Percentiles rank a stretch among this genome's conserved stretches.
Evolutionary conservation across 2,113 vertebrate species (phyloP).

Genomic region (Phyllostomus discolor): DNA sequence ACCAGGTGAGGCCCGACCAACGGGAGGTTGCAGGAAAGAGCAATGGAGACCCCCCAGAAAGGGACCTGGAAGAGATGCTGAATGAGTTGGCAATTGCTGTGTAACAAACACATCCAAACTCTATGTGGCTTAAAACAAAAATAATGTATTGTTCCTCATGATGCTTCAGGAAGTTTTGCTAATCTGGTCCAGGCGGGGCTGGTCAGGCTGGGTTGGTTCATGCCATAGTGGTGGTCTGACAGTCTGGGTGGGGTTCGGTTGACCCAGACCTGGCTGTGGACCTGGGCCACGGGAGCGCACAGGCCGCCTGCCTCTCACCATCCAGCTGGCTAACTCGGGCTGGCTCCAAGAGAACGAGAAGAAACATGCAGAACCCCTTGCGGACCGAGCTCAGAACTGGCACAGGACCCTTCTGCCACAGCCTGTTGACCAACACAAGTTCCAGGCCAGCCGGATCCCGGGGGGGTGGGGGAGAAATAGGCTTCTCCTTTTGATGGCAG

Average conservation of each 20-base stretch:
- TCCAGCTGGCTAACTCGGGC: not conserved
- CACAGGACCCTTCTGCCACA: too few species aligned
- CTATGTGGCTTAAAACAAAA: not conserved
- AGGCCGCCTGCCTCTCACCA: not conserved
- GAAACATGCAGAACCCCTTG: too few species aligned
- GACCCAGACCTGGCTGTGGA: not conserved
- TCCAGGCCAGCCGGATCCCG: not conserved
- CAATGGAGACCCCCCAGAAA: not conserved
- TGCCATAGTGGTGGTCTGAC: fast-evolving
- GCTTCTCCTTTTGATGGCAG: not conserved
- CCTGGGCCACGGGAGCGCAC: fast-evolving
- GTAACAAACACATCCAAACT: not conserved
- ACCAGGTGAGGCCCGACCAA: too few species aligned
- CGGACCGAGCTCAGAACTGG: not conserved
- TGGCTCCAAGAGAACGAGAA: not conserved
- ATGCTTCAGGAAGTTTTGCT: not conserved
- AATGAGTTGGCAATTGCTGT: too few species aligned
- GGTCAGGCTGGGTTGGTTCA: too few species aligned
- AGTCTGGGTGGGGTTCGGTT: not conserved
- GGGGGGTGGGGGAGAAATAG: too few species aligned
- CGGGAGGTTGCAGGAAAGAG: not conserved
- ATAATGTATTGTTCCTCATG: not conserved
- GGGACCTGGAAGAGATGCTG: not conserved
- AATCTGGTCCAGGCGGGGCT: not conserved
- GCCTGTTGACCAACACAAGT: not conserved